Evolutionary conservation across 2,797 vertebrate genomes (phyloP).

Genomic region (Poeciliopsis infans): DNA sequence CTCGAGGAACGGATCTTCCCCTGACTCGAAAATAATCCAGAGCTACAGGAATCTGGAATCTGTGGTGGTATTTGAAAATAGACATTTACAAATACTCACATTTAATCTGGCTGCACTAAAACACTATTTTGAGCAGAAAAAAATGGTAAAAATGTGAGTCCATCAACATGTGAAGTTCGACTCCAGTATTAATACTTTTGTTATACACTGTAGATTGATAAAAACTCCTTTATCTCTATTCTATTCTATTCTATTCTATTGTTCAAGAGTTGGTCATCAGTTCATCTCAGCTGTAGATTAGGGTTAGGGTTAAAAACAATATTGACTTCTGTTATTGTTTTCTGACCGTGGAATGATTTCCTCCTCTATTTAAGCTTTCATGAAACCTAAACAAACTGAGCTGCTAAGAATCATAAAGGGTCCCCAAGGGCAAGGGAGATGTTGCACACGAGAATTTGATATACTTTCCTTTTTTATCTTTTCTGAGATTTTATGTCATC

Average conservation of each 20-base stretch:
- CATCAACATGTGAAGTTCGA: background rate
- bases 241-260: too few species aligned
- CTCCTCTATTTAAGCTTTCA: background rate
- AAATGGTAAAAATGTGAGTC: background rate
- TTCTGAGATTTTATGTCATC: conserved; percentile 1
- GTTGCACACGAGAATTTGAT: background rate
- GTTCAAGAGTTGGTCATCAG: background rate
- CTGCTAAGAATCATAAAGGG: background rate
- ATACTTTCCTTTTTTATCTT: background rate
- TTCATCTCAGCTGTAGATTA: background rate
- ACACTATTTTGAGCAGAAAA: background rate
- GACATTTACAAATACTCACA: background rate
- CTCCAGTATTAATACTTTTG: background rate
- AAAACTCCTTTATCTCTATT: too few species aligned
- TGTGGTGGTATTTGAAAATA: background rate
- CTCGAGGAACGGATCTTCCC: background rate
- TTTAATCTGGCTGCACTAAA: background rate
- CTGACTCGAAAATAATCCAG: background rate
- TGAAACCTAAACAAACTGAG: conserved; percentile 1
- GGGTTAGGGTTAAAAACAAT: background rate
- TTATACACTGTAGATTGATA: background rate
- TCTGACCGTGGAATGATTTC: background rate
- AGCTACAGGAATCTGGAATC: background rate
- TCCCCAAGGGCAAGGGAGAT: background rate
- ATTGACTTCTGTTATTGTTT: too few species aligned